phyloP scores from a whole-genome alignment of 2,113 vertebrate genomes.

The Corythoichthys intestinalis region DNA sequence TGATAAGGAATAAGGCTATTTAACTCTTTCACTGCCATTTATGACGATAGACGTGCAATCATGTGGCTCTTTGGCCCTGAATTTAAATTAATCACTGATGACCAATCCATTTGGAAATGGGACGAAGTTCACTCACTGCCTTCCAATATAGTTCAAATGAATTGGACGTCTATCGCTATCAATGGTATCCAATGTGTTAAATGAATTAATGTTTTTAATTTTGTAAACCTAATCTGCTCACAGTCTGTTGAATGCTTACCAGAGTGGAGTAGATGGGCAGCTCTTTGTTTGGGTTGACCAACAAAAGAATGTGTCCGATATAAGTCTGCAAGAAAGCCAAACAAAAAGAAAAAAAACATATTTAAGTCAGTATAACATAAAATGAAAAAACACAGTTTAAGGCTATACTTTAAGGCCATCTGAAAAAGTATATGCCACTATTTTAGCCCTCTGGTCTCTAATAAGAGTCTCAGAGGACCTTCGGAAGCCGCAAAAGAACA shows the following conservation, averaged over 20 bases:
- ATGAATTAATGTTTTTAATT: too few species aligned
- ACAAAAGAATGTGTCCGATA: constrained; percentile 88
- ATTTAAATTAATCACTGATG: too few species aligned
- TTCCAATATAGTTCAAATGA: too few species aligned
- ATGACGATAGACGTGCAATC: too few species aligned
- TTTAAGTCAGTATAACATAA: not conserved
- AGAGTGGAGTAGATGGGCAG: constrained; percentile 90
- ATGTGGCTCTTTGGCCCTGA: too few species aligned
- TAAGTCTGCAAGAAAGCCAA: constrained; percentile 80
- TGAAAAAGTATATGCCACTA: constrained; percentile 21
- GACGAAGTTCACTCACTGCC: too few species aligned
- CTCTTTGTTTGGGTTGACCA: constrained; percentile 94
- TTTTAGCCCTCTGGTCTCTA: constrained; percentile 26
- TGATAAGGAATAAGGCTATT: too few species aligned
- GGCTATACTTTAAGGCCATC: not conserved
- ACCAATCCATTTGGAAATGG: too few species aligned
- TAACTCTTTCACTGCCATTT: too few species aligned
- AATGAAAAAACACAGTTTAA: too few species aligned
- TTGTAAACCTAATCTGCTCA: not conserved
- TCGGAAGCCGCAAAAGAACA: constrained; percentile 15
- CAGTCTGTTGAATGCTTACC: constrained; percentile 71
- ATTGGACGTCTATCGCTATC: too few species aligned
- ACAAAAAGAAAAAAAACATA: constrained; percentile 14
- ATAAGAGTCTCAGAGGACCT: constrained; percentile 26
- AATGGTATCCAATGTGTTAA: too few species aligned